phyloP scores from a whole-genome alignment of 2,797 vertebrate species.

The Sphenopsis melanotis region DNA sequence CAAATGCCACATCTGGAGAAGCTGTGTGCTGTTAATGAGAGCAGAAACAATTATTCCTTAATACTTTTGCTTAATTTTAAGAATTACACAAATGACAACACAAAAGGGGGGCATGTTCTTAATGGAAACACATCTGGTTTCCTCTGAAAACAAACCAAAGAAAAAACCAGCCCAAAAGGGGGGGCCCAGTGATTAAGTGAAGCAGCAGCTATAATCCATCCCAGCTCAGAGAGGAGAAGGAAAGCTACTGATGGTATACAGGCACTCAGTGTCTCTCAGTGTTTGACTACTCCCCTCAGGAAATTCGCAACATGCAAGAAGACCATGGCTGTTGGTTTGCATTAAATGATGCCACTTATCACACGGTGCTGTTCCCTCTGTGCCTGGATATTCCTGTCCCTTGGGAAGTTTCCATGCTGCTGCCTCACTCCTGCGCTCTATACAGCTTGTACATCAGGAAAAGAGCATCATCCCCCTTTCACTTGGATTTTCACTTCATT shows the following conservation, averaged over 20 bases:
- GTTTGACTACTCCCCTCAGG: background rate
- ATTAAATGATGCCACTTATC: background rate
- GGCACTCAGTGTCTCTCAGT: background rate
- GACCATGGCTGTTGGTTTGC: background rate
- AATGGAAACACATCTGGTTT: constrained; percentile 41
- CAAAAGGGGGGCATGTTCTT: background rate
- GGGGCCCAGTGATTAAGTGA: background rate
- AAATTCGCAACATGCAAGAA: background rate
- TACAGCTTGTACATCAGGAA: background rate
- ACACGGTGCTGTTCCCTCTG: rapidly evolving
- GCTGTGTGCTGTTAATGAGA: constrained; percentile 38
- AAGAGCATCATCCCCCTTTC: background rate
- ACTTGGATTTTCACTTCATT: background rate
- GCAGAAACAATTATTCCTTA: constrained; percentile 60
- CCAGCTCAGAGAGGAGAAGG: background rate
- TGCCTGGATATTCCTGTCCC: background rate
- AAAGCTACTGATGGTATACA: background rate
- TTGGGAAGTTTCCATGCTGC: background rate
- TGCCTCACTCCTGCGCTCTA: background rate
- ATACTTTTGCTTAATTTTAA: constrained; percentile 56
- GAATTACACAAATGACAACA: constrained; percentile 42
- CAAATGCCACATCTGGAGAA: constrained; percentile 67
- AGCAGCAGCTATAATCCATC: background rate
- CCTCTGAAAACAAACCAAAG: background rate
- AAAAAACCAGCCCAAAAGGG: background rate